Base-by-base conservation (phyloP, 2,888 invertebrate genomes). In the Hesperia comma region DNA sequence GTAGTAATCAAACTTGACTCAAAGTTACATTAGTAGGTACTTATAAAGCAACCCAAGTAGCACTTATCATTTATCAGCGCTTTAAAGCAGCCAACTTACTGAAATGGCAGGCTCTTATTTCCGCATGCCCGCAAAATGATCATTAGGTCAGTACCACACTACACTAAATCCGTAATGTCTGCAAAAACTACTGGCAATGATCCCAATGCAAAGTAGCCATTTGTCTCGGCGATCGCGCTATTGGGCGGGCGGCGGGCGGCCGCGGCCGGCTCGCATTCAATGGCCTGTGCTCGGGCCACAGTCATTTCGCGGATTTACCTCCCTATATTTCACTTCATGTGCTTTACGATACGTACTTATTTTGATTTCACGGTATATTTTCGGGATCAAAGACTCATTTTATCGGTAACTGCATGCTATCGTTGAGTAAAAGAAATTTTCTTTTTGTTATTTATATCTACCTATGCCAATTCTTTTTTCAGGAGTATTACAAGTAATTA, bases 241-340 rank as follows among this genome's bases (percentile, higher is more conserved):
- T 40, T 19, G 19, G 49, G 49, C 49, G 19, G 49, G 8, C 19
- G 49, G 10, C 49, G 49, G 49, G 3, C 10, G 37, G 10, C 37
- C 3, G 26, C 26, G 26, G 26, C 15, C 6, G 41, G 41, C 26
- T 62, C 54, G 61, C 40, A 62, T 41, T 54, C 62, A 62, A 62
- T 62, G 53, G 62, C 62, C 32, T 62, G 54, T 62, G 62, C 54
- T 54, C 62, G 26, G 62, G 26, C 62, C 62, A 54, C 53, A 62
- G 62, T 62, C 26, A 55, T 62, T 62, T 55, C 55, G 43, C 43
- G 62, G 62, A 62, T 62, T 62, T 62, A 43, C 62, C 62, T 62
- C 43, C 62, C 62, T 54, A 62, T 62, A 62, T 62, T 62, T 62
- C 58, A 32, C 33, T 26, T 17, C 32, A 55, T 55, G 63, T 33